phyloP scores from a whole-genome alignment of 1,140 invertebrate genomes.

The Mamestra configurata region DNA sequence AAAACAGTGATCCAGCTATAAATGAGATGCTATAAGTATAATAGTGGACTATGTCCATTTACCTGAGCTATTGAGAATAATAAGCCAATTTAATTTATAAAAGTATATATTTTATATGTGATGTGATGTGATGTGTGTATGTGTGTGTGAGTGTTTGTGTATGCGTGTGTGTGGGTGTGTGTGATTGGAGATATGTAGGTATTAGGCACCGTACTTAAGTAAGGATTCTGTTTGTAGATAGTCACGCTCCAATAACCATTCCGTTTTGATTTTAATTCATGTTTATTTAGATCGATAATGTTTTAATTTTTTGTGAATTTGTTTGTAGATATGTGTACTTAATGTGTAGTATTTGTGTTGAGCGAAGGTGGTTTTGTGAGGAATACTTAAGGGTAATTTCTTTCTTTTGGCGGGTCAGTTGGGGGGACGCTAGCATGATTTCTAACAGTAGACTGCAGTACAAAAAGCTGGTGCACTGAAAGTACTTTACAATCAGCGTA shows the following conservation, averaged over 20 bases:
- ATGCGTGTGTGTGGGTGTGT: too few relatives aligned
- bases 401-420: background rate
- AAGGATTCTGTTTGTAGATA: background rate
- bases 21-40: too few relatives aligned
- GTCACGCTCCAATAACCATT: background rate
- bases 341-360: background rate
- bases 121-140: too few relatives aligned
- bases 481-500: background rate
- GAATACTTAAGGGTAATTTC: background rate
- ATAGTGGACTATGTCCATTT: too few relatives aligned
- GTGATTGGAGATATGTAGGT: too few relatives aligned
- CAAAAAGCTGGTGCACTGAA: background rate
- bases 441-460: background rate
- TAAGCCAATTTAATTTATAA: too few relatives aligned
- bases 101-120: too few relatives aligned
- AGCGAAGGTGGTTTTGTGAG: background rate
- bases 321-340: slow-evolving; percentile 4
- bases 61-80: too few relatives aligned
- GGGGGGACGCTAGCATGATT: background rate
- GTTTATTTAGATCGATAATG: background rate
- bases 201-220: background rate
- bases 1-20: too few relatives aligned
- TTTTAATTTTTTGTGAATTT: background rate
- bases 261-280: background rate
- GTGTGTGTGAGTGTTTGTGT: too few relatives aligned